Evolutionary conservation across 2,888 invertebrate genomes (phyloP).

Genomic region (Metalampra italica): DNA sequence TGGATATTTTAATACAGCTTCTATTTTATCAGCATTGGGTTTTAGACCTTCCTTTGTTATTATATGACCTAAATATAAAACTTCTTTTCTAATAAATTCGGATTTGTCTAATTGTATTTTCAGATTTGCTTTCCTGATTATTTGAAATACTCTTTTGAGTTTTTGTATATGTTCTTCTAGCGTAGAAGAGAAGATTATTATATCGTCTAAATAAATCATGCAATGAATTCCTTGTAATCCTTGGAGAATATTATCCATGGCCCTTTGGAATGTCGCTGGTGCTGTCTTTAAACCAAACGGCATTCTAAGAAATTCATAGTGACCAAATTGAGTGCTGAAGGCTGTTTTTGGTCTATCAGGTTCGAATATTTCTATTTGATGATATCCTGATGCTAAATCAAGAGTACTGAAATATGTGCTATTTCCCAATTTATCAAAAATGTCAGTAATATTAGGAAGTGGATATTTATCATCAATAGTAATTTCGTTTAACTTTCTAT

Average conservation of each 20-base stretch:
- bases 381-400: constrained; percentile 15
- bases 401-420: constrained; percentile 16
- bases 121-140: constrained; percentile 18
- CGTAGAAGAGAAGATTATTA: constrained; percentile 21
- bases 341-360: constrained; percentile 15
- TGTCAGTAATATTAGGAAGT: not conserved
- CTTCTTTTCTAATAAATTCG: no score
- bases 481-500: not conserved
- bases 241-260: constrained; percentile 40
- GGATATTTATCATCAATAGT: constrained; percentile 2
- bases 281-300: constrained; percentile 19
- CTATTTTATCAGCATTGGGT: no score
- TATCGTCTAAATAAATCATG: constrained; percentile 28
- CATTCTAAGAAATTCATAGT: constrained; percentile 20
- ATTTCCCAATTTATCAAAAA: constrained; percentile 4
- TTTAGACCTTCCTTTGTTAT: no score
- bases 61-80: no score
- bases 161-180: constrained; percentile 20
- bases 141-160: constrained; percentile 18
- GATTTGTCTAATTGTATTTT: constrained; percentile 21
- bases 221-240: constrained; percentile 34
- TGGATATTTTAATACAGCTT: no score
- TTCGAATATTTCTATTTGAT: constrained; percentile 16
- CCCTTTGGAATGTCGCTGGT: constrained; percentile 44
- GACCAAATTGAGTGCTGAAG: constrained; percentile 14